Conservation (phyloP, 2,888 invertebrate species). For the Temnothorax unifasciatus region DNA sequence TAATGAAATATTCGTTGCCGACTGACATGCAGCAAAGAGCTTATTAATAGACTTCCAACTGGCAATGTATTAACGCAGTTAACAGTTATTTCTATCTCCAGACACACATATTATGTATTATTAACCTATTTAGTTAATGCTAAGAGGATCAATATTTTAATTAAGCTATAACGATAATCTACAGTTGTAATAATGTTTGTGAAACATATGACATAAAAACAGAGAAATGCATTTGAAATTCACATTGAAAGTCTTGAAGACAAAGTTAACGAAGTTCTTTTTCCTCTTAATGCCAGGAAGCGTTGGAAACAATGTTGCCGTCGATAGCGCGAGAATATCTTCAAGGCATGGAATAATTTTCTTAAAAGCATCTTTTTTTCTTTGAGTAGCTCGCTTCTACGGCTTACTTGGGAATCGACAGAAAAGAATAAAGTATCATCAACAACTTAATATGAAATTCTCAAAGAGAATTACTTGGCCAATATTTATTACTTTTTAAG, state of each 20-base stretch:
- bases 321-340: conserved; percentile 42
- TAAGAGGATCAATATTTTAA: background rate
- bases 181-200: background rate
- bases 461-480: conserved; percentile 25
- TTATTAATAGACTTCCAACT: no score
- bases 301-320: conserved; percentile 28
- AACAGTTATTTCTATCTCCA: no score
- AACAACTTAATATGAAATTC: conserved; percentile 38
- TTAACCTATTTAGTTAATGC: background rate
- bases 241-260: conserved; percentile 29
- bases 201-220: background rate
- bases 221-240: no score
- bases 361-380: conserved; percentile 45
- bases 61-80: no score
- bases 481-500: conserved; percentile 30
- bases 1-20: background rate
- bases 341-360: conserved; percentile 49
- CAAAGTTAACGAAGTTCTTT: conserved; percentile 30
- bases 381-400: conserved; percentile 12
- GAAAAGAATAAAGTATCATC: conserved; percentile 20
- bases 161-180: background rate
- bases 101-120: background rate
- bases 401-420: conserved; percentile 15
- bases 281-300: conserved; percentile 9
- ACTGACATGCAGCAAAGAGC: no score